A percentile compares a stretch with the other conserved stretches of the same genome.
Conservation (phyloP, 2,113 vertebrate species). For the Acrocephalus arundinaceus region DNA sequence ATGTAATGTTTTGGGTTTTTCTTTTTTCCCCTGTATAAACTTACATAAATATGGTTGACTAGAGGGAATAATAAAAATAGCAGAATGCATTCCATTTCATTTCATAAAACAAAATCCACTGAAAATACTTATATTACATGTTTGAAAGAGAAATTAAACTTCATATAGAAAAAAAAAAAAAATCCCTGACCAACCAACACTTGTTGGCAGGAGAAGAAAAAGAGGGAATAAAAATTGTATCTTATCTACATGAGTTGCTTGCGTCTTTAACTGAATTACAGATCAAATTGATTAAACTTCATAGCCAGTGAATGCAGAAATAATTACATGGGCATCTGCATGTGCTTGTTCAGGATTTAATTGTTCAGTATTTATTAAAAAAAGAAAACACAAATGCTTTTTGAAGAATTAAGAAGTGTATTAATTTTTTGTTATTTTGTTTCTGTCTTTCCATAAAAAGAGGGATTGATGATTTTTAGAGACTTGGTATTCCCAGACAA, state of each 20-base stretch:
- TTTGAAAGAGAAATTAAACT: neutral
- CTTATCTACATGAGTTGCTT: neutral
- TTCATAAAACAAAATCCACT: neutral
- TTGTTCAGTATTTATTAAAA: neutral
- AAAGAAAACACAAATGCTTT: neutral
- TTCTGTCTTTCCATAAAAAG: neutral
- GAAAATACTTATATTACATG: neutral
- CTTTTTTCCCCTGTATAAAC: neutral
- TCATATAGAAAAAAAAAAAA: neutral
- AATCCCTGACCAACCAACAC: neutral
- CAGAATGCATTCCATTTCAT: neutral
- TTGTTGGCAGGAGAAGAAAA: neutral
- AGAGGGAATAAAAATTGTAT: neutral
- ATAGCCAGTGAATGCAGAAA: neutral
- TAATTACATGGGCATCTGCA: neutral
- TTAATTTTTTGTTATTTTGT: neutral
- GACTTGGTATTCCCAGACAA: neutral
- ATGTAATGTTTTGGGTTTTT: neutral
- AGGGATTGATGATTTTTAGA: neutral
- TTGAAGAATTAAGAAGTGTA: neutral
- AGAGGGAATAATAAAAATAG: constrained; percentile 5
- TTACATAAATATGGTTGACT: neutral
- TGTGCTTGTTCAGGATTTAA: neutral
- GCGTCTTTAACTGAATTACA: neutral
- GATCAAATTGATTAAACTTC: neutral